A percentile compares a stretch with the other conserved stretches of the same genome.
Conservation (phyloP, 2,888 invertebrate species). For the Brenthis daphne region DNA sequence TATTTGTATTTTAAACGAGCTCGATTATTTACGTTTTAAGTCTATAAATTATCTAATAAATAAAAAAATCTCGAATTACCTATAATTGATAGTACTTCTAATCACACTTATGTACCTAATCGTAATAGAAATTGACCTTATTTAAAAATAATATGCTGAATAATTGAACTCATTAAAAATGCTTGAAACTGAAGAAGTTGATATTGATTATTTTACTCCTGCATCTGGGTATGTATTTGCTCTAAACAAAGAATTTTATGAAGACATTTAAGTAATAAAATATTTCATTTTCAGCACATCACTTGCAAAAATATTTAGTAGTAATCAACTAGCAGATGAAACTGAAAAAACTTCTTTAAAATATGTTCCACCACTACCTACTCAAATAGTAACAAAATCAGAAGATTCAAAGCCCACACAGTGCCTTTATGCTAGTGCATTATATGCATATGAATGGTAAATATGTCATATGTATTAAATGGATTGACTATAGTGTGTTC, state of each 20-base stretch:
- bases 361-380: slow-evolving; percentile 63
- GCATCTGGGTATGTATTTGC: slow-evolving; percentile 53
- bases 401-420: slow-evolving; percentile 56
- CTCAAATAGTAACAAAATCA: slow-evolving; percentile 43
- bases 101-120: too few species aligned
- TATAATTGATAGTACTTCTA: too few species aligned
- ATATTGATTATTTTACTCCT: slow-evolving; percentile 75
- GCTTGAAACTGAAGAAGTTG: slow-evolving; percentile 68
- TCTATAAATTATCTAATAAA: too few species aligned
- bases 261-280: not conserved
- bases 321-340: slow-evolving; percentile 43
- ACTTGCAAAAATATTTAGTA: slow-evolving; percentile 66
- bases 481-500: not conserved
- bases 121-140: too few species aligned
- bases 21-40: too few species aligned
- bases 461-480: slow-evolving; percentile 19
- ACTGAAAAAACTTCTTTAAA: slow-evolving; percentile 61
- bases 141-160: not conserved
- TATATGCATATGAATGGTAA: slow-evolving; percentile 71
- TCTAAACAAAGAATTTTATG: not conserved
- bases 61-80: too few species aligned
- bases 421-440: slow-evolving; percentile 64
- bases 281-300: slow-evolving; percentile 59
- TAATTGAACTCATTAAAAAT: slow-evolving; percentile 31
- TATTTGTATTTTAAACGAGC: too few species aligned